A percentile compares a stretch with the other conserved stretches of the same genome.
phyloP scores from a whole-genome alignment of 2,888 invertebrate genomes.

The Tenthredo distinguenda region DNA sequence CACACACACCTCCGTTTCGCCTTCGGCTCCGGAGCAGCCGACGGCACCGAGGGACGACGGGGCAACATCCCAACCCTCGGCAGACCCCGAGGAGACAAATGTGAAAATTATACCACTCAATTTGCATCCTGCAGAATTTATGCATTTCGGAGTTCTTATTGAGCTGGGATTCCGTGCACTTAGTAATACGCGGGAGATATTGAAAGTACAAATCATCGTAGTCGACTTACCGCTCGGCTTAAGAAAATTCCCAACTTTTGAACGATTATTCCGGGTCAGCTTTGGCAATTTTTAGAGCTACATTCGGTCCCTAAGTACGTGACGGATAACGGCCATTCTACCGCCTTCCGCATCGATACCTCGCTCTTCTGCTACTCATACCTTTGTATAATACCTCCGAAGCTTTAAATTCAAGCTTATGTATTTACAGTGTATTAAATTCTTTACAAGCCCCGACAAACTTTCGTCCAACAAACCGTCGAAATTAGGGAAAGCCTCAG shows the following conservation, averaged over 20 bases:
- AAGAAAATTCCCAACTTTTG: not conserved
- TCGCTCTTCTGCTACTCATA: not conserved
- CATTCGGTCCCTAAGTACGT: not conserved
- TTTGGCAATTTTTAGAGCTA: not conserved
- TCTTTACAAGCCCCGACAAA: slow-evolving; percentile 18
- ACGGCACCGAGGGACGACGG: slow-evolving; percentile 15
- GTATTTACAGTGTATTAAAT: slow-evolving; percentile 38
- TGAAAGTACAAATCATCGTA: slow-evolving; percentile 40
- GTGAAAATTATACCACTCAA: slow-evolving; percentile 49
- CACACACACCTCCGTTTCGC: slow-evolving; percentile 17
- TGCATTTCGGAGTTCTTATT: slow-evolving; percentile 50
- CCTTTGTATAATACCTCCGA: not conserved
- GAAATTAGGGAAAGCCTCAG: slow-evolving; percentile 29
- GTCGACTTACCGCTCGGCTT: not conserved
- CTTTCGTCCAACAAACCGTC: slow-evolving; percentile 5
- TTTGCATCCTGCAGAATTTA: slow-evolving; percentile 52
- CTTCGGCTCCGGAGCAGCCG: not conserved
- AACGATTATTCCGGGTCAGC: slow-evolving; percentile 3
- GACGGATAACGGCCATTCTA: slow-evolving; percentile 16
- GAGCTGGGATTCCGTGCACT: slow-evolving; percentile 47
- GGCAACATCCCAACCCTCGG: slow-evolving; percentile 35
- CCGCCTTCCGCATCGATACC: not conserved
- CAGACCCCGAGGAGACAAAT: slow-evolving; percentile 47
- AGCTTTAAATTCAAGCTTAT: slow-evolving; percentile 3
- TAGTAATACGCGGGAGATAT: slow-evolving; percentile 40